Base-by-base conservation (phyloP, 2,113 vertebrate species). In the Poeciliopsis prolifica region DNA sequence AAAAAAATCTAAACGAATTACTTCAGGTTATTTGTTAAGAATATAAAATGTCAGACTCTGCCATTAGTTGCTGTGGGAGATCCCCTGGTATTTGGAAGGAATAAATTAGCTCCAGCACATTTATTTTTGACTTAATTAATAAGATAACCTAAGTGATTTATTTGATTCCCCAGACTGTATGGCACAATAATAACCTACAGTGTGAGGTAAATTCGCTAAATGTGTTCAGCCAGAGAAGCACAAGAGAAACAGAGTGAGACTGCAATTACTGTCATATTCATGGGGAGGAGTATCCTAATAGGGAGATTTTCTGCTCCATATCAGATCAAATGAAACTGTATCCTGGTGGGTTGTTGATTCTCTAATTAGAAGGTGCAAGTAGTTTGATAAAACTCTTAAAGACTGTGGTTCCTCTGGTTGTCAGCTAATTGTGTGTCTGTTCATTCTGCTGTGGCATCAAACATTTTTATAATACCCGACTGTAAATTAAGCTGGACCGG, bases 81-180 rank as follows among this genome's bases (percentile, higher is more conserved):
- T 93, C 92, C 88, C 88, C 79, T 86, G 91, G 85, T 93, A 89
- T 92, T 93, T 92, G 82, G 88, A 90, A 54, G 61, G 87, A 94
- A 93, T 92, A 94, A 89, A 92, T 93, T 93, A 94, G 86, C 87
- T 89, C 79, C 62, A 76, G 83, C 89, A 89, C 86, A 88, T 90
- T 94, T 93, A 93, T 93, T 94, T 58, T 91, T 91, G 88, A 94
- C 92, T 94, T 95, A 94, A 94, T 94, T 95, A 94, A 94, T 92
- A 92, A 86, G 88, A 94, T 94, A 93, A 93, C 92, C 91, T 89
- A 90, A 92, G 91, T 86, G 90, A 94, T 94, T 94, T 92, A 92
- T 95, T 89, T 94, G 88, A 95, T 94, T 94, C 90, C 90, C 87
- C 73, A 86, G 91, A 88, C 91, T 92, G 87, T 89, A 91, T 80